Evolutionary conservation across 2,888 invertebrate genomes (phyloP).

Genomic region (Lycia hirtaria): DNA sequence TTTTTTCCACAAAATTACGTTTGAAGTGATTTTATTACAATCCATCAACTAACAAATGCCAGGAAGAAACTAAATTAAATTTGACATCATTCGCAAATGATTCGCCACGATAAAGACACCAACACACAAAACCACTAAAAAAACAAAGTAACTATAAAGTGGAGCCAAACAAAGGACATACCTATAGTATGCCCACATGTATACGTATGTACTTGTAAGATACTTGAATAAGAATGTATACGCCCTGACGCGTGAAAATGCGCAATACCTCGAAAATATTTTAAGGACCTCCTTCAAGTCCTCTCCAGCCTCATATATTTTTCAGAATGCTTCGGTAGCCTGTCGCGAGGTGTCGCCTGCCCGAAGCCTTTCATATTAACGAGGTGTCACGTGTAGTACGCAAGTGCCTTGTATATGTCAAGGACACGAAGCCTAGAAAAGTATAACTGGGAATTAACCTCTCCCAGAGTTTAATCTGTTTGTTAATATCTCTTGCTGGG

Average conservation of each 20-base stretch:
- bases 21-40: no score
- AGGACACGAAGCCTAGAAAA: conserved; percentile 28
- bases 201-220: neutral
- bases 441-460: conserved; percentile 1
- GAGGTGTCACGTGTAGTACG: conserved; percentile 26
- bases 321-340: neutral
- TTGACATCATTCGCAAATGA: neutral
- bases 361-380: conserved; percentile 35
- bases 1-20: no score
- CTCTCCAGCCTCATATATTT: conserved; percentile 6
- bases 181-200: no score
- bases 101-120: neutral
- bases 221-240: neutral
- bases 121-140: neutral
- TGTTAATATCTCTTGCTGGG: no score
- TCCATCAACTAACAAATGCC: neutral
- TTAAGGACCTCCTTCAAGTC: conserved; percentile 2
- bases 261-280: neutral
- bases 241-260: neutral
- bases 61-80: neutral
- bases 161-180: neutral
- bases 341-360: conserved; percentile 5
- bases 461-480: conserved; percentile 4
- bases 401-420: conserved; percentile 34
- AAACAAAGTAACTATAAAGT: neutral